Base-by-base conservation (phyloP, 2,888 invertebrate genomes). In the Copidosoma aretas region DNA sequence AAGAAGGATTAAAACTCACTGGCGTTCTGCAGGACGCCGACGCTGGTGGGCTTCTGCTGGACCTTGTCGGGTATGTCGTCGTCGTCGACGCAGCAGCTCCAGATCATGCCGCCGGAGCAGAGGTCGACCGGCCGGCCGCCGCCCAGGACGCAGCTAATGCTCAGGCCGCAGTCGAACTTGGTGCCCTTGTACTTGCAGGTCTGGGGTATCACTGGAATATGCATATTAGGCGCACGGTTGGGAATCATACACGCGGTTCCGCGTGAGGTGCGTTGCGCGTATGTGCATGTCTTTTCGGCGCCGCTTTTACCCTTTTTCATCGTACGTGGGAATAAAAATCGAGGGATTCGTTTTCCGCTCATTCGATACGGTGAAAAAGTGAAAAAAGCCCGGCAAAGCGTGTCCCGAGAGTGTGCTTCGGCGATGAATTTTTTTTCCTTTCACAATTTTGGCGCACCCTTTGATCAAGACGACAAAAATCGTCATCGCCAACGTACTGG, bases 51-150 rank as follows among this genome's bases (percentile, higher is more conserved):
- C 64, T 77, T 76, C 14, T 61, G 62, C 14, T 61, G 62, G 1
- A 81, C 78, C 43, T 71, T 70, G 15, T 70, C 67, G 1, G 70
- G 70, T n/a, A 49, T 86, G 64, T 84, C 83, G 46, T 88, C 78
- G 81, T 93, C 91, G 82, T 94, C 93, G 14, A 96, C 92, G 80
- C 96, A 96, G 83, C 96, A 96, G 8, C 94, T 93, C 95, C 96
- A 96, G 76, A 96, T 94, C 89, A 95, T 91, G 63, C 96, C 96
- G 24, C 96, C 96, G 15, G 93, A 94, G 82, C 96, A 96, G 0
- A 95, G 87, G 84, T 96, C 95, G 80, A 96, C 84, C 1, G 95
- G 95, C 74, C 92, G 90, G 5, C 94, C 93, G 1, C 96, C 95
- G 8, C 93, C 91, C 67, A 96, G 86, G 15, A 95, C 94, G 82